Base-by-base conservation (phyloP, 2,888 invertebrate species). In the Tridacna crocea region DNA sequence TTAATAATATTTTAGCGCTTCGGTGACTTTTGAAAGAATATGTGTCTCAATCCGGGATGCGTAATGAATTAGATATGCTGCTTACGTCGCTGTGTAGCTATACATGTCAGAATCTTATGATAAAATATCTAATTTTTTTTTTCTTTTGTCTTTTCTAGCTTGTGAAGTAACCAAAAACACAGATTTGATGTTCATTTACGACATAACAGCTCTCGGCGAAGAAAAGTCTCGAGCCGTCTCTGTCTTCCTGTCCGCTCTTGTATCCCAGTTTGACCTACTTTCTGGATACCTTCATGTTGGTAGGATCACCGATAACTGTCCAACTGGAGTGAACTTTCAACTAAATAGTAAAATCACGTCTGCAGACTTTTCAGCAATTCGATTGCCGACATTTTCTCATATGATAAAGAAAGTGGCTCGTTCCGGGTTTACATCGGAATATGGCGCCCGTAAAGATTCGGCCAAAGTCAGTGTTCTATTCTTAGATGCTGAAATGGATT, bases 171-270 rank as follows among this genome's bases (percentile, higher is more conserved):
- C 84, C 48, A 79, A 78, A 17, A 77, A 83, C 47, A 82, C 87
- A 12, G 89, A 89, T 58, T 47, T 90, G 60, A 80, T 89, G 72
- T 90, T 90, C 70, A 83, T 88, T 19, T 89, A 86, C 72, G 90
- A 90, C 74, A 80, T 88, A 2, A 76, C 85, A 24, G 78, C 87
- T 15, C 72, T 90, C 15, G 89, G 89, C 27, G 82, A 75, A 2
- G 60, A 47, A 46, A 85, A 83, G 51, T 81, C 89, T 13, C 36
- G 72, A 36, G 79, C 80, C 4, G 84, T 89, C 51, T 80, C 88
- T 2, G 72, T 81, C 66, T 87, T 89, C 27, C 80, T 89, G 61
- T 55, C 84, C 19, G 72, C 60, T 13, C 66, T 88, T 15, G 80
- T 87, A 11, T 73, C 76, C 13, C 72, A 72, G 17, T 75, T 88